Evolutionary conservation across 1,140 invertebrate species (phyloP).

Genomic region (Caenorhabditis remanei): DNA sequence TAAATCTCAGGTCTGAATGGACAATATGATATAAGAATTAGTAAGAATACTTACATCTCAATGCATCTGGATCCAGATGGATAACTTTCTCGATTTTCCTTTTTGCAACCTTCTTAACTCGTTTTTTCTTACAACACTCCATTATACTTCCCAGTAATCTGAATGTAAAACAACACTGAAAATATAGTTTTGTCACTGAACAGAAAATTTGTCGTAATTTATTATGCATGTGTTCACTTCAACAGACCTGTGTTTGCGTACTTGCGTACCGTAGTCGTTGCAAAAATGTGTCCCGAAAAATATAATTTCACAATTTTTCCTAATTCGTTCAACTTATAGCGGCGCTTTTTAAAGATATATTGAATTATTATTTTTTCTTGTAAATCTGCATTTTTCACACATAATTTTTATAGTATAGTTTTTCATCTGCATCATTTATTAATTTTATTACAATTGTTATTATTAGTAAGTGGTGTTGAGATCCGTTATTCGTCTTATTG

Average conservation of each 20-base stretch:
- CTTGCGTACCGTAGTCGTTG: neutral
- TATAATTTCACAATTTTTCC: too few relatives aligned
- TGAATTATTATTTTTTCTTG: too few relatives aligned
- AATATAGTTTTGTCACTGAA: neutral
- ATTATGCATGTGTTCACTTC: too few relatives aligned
- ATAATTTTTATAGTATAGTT: too few relatives aligned
- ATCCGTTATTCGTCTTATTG: neutral
- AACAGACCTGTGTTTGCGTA: constrained; percentile 8
- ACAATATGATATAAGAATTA: neutral
- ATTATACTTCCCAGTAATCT: neutral
- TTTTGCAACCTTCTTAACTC: constrained; percentile 9
- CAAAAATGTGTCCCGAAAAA: neutral
- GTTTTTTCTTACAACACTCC: constrained; percentile 16
- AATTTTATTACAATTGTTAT: neutral
- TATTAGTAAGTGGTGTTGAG: neutral
- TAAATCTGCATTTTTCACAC: too few relatives aligned
- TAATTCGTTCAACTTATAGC: too few relatives aligned
- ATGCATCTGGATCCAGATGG: constrained; percentile 20
- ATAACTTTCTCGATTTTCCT: constrained; percentile 17
- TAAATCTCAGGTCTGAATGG: constrained; percentile 46
- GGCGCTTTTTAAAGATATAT: too few relatives aligned
- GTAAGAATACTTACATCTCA: constrained; percentile 29
- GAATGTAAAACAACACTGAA: neutral
- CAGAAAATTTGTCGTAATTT: constrained; percentile 17
- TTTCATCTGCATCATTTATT: too few relatives aligned